Evolutionary conservation across 2,888 invertebrate species (phyloP), one percentile per base, ranked within the genome.

Genomic region (Megaustenia siamemsis): DNA sequence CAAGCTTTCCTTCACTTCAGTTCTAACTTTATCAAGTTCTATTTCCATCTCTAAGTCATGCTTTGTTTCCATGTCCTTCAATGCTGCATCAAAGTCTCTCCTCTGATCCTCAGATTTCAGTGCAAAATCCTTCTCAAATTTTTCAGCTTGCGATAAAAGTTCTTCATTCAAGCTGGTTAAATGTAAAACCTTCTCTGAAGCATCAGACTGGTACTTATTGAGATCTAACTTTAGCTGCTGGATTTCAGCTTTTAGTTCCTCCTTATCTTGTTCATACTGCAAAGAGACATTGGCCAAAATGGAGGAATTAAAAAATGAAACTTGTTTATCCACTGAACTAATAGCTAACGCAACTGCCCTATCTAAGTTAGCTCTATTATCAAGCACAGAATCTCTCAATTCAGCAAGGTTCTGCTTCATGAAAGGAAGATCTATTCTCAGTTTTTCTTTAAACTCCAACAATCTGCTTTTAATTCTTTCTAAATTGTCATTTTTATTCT

Each of bases 231-330:
- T 66, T 43, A 85, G 69, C 28, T 49, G 38, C 43, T 80, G 76
- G 24, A 87, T 73, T 69, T 86, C 80, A 12, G 38, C 32, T 28
- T 93, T 87, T 18, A 93, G 90, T 6, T 89, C 89, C 35, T 93
- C 92, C 82, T 89, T 92, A 24, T 87, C 82, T 38, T 63, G 35
- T 68, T 38, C 32, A 45, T 49, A 53, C 40, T 80, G 75, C 35
- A 49, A 32, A 28, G 60, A 10, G 18, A 49, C 84, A 63, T 68
- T 38, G 8, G 78, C 60, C 38, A 83, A 77, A n/a, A 78, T 38
- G 1, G 77, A 56, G 32, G 45, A 15, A 68, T 43, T 78, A 71
- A 78, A 83, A 28, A 69, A 12, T 1, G 78, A 71, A 28, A 83
- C 71, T n/a, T 83, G 68, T n/a, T 78, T 28, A 28, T 83, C 83